Conservation (phyloP, 2,888 invertebrate genomes). For the Papilio demoleus region DNA sequence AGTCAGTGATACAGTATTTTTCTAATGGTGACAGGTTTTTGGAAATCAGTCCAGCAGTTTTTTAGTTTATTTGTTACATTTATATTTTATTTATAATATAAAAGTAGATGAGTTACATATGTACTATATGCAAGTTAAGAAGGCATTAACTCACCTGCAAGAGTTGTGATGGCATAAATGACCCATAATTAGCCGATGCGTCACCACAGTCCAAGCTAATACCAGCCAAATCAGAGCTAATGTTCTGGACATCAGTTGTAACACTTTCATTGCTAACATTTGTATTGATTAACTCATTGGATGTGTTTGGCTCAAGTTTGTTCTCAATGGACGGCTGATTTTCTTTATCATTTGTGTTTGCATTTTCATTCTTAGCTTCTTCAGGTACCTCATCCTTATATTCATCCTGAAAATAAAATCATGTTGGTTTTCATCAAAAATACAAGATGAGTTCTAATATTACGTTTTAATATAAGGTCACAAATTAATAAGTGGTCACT, state of each 20-base stretch:
- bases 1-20: no score
- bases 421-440: background rate
- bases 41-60: no score
- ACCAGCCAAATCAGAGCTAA: slow-evolving; percentile 72
- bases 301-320: slow-evolving; percentile 52
- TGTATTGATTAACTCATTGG: slow-evolving; percentile 67
- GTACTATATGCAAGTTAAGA: background rate
- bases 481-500: no score
- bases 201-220: slow-evolving; percentile 67
- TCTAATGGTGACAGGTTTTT: no score
- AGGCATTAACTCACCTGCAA: slow-evolving; percentile 63
- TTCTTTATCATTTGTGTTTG: slow-evolving; percentile 50
- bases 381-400: slow-evolving; percentile 79
- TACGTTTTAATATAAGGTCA: no score
- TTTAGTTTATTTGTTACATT: no score
- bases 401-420: slow-evolving; percentile 81
- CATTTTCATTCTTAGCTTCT: slow-evolving; percentile 54
- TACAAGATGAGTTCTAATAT: no score
- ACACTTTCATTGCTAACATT: slow-evolving; percentile 52
- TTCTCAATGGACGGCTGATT: slow-evolving; percentile 50
- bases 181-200: slow-evolving; percentile 64
- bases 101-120: no score
- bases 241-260: slow-evolving; percentile 47
- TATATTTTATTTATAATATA: no score
- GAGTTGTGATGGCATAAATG: slow-evolving; percentile 80